Base-by-base conservation (phyloP, 2,113 vertebrate genomes). In the Cettia cetti region DNA sequence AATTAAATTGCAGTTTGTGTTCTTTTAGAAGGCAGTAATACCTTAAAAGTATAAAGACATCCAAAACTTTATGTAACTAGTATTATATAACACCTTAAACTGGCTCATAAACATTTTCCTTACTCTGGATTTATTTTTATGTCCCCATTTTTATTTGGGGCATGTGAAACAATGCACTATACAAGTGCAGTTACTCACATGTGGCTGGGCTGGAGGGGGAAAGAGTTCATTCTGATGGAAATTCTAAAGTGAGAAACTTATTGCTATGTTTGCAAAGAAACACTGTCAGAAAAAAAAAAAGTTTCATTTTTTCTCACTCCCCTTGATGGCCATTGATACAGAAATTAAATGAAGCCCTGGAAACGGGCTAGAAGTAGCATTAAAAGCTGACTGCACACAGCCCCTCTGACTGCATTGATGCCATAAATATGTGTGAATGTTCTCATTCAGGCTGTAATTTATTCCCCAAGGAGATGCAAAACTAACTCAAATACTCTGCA, bases 361-460 rank as follows among this genome's bases (percentile, higher is more conserved):
- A 80, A 83, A 39, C 40, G 44, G 47, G 66, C 13, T 50, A 10
- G 70, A 49, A 86, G 35, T 7, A 39, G 65, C 15, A 16, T 33
- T 22, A 35, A 68, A 42, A 69, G 72, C 77, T 47, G 69, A 39
- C 22, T 8, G 63, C 64, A 44, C 2, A 10, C 80, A 86, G 86
- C 64, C 56, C 70, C 88, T 78, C 71, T 1, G 2, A 57, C 26
- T 66, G 89, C 86, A 85, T 74, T 70, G 79, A 63, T 91, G 83
- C 72, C 88, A 84, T 69, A 75, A 76, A 82, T 74, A 59, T 13
- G 74, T 72, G 92, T 94, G 92, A 96, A 92, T 94, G 95, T 96
- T 89, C 96, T 95, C 95, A 96, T 94, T 96, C 94, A 96, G 70
- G 50, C 92, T 89, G 7, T 72, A 91, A 96, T 91, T 95, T 89